Percentiles rank a stretch among this genome's conserved stretches.
phyloP scores from a whole-genome alignment of 2,888 invertebrate species.

The Suillia variegata region DNA sequence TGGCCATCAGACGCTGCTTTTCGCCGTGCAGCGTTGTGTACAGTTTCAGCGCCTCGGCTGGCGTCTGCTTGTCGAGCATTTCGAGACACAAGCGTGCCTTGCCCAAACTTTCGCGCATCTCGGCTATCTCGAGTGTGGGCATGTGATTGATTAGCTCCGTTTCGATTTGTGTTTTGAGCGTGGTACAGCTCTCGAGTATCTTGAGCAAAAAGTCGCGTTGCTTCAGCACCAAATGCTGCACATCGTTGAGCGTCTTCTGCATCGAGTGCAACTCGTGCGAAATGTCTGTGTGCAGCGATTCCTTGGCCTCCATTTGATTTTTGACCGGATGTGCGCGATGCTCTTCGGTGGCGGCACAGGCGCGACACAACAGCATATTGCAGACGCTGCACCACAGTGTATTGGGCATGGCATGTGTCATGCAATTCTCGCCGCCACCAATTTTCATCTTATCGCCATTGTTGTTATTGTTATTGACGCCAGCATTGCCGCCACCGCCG shows the following conservation, averaged over 20 bases:
- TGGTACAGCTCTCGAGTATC: slow-evolving; percentile 75
- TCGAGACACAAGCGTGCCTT: slow-evolving; percentile 68
- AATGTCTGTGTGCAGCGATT: slow-evolving; percentile 70
- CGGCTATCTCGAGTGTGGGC: slow-evolving; percentile 70
- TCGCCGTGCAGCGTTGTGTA: slow-evolving; percentile 68
- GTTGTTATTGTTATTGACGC: background rate
- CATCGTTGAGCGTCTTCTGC: slow-evolving; percentile 72
- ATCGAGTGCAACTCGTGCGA: slow-evolving; percentile 71
- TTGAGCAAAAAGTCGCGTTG: slow-evolving; percentile 75
- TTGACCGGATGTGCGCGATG: slow-evolving; percentile 73
- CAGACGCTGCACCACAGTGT: slow-evolving; percentile 75
- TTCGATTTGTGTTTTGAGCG: slow-evolving; percentile 76
- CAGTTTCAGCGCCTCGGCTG: slow-evolving; percentile 68
- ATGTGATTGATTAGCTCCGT: slow-evolving; percentile 73
- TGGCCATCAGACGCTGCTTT: slow-evolving; percentile 71
- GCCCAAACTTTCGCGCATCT: slow-evolving; percentile 69
- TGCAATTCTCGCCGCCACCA: slow-evolving; percentile 66
- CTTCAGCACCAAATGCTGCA: slow-evolving; percentile 72
- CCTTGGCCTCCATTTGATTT: slow-evolving; percentile 71
- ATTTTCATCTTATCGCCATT: slow-evolving; percentile 29
- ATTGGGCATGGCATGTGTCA: slow-evolving; percentile 74
- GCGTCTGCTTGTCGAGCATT: slow-evolving; percentile 64
- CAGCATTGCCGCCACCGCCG: slow-evolving; percentile 22
- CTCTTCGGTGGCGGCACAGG: slow-evolving; percentile 70
- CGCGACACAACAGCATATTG: slow-evolving; percentile 69